Percentiles rank a stretch among this genome's conserved stretches.
These are phyloP conservation scores for Acleris laterana DNA, from an alignment of 2,888 invertebrate species.

Conservation along the genomic window DNA sequence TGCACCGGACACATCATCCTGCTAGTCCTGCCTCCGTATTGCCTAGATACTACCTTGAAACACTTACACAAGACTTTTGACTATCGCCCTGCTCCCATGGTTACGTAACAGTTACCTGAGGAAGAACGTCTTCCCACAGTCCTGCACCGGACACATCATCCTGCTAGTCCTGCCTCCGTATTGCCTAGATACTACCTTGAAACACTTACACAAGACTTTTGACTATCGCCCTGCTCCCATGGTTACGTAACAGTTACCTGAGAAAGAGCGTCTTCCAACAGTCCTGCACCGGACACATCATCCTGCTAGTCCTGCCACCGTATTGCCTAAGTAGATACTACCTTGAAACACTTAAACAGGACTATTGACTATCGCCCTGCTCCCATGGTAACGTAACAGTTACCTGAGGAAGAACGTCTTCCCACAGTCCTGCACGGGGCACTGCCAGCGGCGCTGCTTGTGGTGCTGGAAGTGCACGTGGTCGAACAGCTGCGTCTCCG, in stretches of 20 bases:
- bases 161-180: too few relatives aligned
- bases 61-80: too few relatives aligned
- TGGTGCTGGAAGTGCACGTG: constrained; percentile 79
- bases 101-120: constrained; percentile 54
- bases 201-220: too few relatives aligned
- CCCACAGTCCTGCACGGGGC: constrained; percentile 67
- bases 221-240: too few relatives aligned
- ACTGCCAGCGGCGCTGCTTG: constrained; percentile 73
- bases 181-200: too few relatives aligned
- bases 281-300: constrained; percentile 66
- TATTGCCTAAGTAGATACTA: too few relatives aligned
- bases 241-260: constrained; percentile 50
- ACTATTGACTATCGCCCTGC: too few relatives aligned
- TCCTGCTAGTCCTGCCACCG: too few relatives aligned
- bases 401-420: constrained; percentile 76
- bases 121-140: constrained; percentile 74
- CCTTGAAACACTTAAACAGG: too few relatives aligned
- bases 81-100: too few relatives aligned
- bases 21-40: too few relatives aligned
- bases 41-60: too few relatives aligned
- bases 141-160: constrained; percentile 65
- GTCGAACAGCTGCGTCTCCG: constrained; percentile 78
- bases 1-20: constrained; percentile 70
- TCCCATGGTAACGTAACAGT: neutral
- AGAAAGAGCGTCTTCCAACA: constrained; percentile 76